phyloP scores from a whole-genome alignment of 1,140 invertebrate species.

The Pachypeltis micranthus region DNA sequence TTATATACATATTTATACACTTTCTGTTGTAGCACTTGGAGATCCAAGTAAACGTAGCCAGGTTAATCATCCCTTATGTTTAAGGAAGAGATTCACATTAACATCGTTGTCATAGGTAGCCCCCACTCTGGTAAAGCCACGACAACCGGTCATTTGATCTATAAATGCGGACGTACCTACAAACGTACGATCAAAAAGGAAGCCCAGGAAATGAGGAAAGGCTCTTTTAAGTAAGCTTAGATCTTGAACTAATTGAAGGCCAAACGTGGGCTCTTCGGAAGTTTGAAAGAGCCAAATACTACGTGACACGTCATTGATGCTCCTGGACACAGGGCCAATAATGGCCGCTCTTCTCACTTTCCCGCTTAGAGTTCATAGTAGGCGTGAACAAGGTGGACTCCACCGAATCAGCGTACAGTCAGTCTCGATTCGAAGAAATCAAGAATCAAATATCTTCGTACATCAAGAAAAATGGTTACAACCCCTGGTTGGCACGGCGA shows the following conservation, averaged over 20 bases:
- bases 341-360: slow-evolving; percentile 92
- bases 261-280: slow-evolving; percentile 98
- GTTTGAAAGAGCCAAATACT: slow-evolving; percentile 94
- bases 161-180: slow-evolving; percentile 96
- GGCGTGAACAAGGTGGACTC: slow-evolving; percentile 99
- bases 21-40: slow-evolving; percentile 7
- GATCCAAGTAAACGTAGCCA: slow-evolving; percentile 1
- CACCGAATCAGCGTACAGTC: slow-evolving; percentile 87
- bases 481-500: slow-evolving; percentile 98
- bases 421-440: slow-evolving; percentile 87
- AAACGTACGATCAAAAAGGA: slow-evolving; percentile 94
- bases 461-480: slow-evolving; percentile 96
- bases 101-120: slow-evolving; percentile 96
- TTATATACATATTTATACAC: too few relatives aligned
- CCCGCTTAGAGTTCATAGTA: slow-evolving; percentile 96
- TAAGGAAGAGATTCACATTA: slow-evolving; percentile 94
- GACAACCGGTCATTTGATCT: slow-evolving; percentile 89
- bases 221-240: slow-evolving; percentile 96
- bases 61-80: slow-evolving; percentile 47
- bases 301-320: slow-evolving; percentile 99
- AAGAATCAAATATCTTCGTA: slow-evolving; percentile 88
- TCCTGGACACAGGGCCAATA: slow-evolving; percentile 96
- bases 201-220: slow-evolving; percentile 97
- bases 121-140: slow-evolving; percentile 96
- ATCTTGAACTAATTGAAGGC: slow-evolving; percentile 97